Evolutionary conservation across 1,140 invertebrate species (phyloP).

Genomic region (Wiebesia pumilae): DNA sequence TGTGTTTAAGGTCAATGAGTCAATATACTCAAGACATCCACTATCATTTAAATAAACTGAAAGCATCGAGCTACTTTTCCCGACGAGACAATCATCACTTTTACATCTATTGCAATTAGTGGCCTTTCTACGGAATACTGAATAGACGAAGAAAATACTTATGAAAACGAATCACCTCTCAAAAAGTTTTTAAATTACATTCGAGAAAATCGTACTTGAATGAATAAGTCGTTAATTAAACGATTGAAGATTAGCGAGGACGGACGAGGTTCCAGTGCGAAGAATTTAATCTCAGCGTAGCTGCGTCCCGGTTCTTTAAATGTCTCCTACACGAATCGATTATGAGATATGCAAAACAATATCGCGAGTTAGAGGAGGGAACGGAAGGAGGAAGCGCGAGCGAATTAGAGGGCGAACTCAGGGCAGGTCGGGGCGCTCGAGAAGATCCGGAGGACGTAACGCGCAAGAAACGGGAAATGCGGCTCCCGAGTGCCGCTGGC

Average conservation of each 20-base stretch:
- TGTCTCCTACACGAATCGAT: background rate
- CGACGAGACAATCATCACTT: background rate
- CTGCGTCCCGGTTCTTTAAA: background rate
- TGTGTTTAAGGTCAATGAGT: background rate
- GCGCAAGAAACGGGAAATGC: constrained; percentile 51
- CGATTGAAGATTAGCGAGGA: background rate
- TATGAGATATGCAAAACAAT: constrained; percentile 14
- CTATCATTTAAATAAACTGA: constrained; percentile 6
- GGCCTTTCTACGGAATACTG: no score
- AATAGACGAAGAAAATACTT: background rate
- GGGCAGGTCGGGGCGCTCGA: background rate
- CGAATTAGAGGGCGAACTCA: background rate
- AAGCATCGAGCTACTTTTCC: background rate
- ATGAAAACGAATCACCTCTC: background rate
- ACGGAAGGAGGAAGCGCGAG: background rate
- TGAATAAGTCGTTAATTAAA: background rate
- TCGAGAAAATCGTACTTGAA: background rate
- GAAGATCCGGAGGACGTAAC: constrained; percentile 20
- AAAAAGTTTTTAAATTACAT: background rate
- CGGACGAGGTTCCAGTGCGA: background rate
- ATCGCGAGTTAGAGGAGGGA: background rate
- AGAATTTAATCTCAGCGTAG: background rate
- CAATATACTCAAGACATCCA: background rate
- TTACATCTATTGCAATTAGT: background rate
- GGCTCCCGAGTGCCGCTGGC: constrained; percentile 3